Base-by-base conservation (phyloP, 2,888 invertebrate genomes). In the Tethea ocularis region DNA sequence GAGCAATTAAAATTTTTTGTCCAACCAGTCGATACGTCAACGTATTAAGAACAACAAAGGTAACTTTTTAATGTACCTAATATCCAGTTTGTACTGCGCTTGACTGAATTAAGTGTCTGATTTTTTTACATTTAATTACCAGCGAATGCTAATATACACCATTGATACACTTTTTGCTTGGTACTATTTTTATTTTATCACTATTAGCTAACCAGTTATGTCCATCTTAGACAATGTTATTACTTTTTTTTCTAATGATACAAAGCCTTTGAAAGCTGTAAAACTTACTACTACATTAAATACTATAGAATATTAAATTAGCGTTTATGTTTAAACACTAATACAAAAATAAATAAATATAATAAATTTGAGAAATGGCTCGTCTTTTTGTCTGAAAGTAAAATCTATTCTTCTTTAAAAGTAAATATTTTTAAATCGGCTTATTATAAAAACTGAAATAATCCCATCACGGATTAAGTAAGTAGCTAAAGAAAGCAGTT, bases 1-100 rank as follows among this genome's bases (percentile, higher is more conserved):
- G 72, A 67, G 63, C 61, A 72, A 73, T 73, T 72, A 72, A 69
- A 54, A 61, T 65, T 67, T 36, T 68, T 67, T 67, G 68, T 66
- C 70, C 58, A n/a, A 53, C 41, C 41, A 17, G 41, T 63, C 56
- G 57, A 66, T n/a, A 57, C 29, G 51, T 58, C 59, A 38, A 20
- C 57, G 57, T 58, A 59, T 57, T 63, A 70, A 72, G 75, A 64
- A 62, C 66, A 66, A 24, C 23, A 17, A 20, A 38, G 38, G 38
- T 38, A 38, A 5, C 38, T 6, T 38, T n/a, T 38, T n/a, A 38
- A 38, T 38, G 38, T 38, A n/a, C n/a, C n/a, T n/a, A n/a, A 38
- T 38, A n/a, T 38, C 38, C n/a, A n/a, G 7, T 38, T 15, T 10
- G 41, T 13, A 5, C n/a, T 41, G 46, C 46, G 17, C 2, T 20